Evolutionary conservation across 1,140 invertebrate genomes (phyloP).

Genomic region (Nasonia vitripennis): DNA sequence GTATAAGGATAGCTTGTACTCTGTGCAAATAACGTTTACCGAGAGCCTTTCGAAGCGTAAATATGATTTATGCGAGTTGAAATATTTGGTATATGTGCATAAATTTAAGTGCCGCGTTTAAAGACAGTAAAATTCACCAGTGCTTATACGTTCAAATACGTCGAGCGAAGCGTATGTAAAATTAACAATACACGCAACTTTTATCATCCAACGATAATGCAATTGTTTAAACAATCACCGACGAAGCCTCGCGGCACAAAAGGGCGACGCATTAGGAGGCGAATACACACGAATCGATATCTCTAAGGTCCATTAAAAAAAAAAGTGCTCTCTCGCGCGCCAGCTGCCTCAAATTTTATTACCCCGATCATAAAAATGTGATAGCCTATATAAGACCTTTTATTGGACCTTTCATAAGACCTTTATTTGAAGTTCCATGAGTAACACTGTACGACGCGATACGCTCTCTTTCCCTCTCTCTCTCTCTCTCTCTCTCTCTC

Average conservation of each 20-base stretch:
- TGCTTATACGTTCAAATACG: no score
- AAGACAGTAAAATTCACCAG: no score
- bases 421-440: slow-evolving; percentile 44
- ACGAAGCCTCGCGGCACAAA: not conserved
- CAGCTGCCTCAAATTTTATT: slow-evolving; percentile 49
- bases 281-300: slow-evolving; percentile 25
- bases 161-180: no score
- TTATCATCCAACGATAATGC: no score
- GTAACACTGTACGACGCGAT: slow-evolving; percentile 36
- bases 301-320: slow-evolving; percentile 20
- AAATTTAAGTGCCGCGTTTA: no score
- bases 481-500: not conserved
- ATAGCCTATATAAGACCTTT: slow-evolving; percentile 43
- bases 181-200: no score
- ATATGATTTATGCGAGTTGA: no score
- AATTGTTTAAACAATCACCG: not conserved
- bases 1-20: no score
- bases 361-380: slow-evolving; percentile 46
- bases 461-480: not conserved
- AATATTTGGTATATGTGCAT: no score
- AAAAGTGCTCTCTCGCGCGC: not conserved
- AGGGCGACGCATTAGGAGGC: not conserved
- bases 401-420: slow-evolving; percentile 43
- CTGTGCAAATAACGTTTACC: no score
- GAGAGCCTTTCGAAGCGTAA: no score